These are phyloP conservation scores for Drosophila bifasciata DNA, from an alignment of 1,140 invertebrate species.

Conservation along the genomic window DNA sequence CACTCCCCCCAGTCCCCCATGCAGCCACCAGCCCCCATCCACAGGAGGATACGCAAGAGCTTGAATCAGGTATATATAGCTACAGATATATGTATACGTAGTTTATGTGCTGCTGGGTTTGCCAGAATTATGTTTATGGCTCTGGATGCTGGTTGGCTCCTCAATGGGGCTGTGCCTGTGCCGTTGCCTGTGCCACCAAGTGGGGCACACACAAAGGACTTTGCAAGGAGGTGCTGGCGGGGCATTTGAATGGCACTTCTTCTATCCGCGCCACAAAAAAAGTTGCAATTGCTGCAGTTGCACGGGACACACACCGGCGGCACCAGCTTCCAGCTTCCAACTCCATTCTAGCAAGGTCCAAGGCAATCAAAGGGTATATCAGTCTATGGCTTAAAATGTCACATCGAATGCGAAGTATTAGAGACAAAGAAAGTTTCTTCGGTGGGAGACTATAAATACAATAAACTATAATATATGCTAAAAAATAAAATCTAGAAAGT, in stretches of 20 bases:
- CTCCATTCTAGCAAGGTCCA: constrained; percentile 2
- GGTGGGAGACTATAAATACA: too few relatives aligned
- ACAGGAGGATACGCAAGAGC: background rate
- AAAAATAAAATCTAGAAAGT: too few relatives aligned
- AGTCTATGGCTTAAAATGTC: too few relatives aligned
- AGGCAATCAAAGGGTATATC: background rate
- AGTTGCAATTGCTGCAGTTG: constrained; percentile 67
- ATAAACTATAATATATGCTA: too few relatives aligned
- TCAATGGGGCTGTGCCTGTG: constrained; percentile 9
- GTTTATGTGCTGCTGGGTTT: constrained; percentile 74
- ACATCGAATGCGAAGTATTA: too few relatives aligned
- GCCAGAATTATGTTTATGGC: constrained; percentile 77
- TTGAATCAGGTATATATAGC: constrained; percentile 20
- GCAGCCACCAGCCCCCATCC: background rate
- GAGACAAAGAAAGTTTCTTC: too few relatives aligned
- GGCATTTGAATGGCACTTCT: constrained; percentile 74
- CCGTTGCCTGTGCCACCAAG: too few relatives aligned
- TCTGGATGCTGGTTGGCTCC: constrained; percentile 24
- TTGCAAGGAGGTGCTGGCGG: constrained; percentile 6
- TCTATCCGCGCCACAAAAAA: constrained; percentile 57
- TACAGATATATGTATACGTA: constrained; percentile 15
- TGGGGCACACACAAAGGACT: background rate
- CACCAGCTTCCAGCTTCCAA: constrained; percentile 14
- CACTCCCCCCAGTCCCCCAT: constrained; percentile 41
- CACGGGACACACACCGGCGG: constrained; percentile 8